A percentile compares a stretch with the other conserved stretches of the same genome.
phyloP scores from a whole-genome alignment of 2,888 invertebrate genomes.

The Sarcophaga variegata region DNA sequence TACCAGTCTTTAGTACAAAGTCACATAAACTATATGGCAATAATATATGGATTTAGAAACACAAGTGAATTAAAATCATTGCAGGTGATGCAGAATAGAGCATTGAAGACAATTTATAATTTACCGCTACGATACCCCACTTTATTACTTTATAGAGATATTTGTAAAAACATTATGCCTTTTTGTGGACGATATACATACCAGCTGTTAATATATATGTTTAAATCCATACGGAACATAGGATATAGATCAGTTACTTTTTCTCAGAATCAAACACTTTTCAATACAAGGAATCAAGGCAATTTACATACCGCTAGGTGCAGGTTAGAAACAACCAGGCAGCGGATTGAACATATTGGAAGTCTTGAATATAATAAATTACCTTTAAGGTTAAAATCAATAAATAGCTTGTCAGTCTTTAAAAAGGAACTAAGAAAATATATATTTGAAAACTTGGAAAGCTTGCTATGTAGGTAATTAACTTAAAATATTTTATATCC shows the following conservation, averaged over 20 bases:
- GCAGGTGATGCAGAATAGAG: background rate
- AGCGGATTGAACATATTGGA: background rate
- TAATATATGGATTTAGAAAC: background rate
- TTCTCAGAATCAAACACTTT: background rate
- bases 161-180: background rate
- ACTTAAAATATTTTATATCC: no score
- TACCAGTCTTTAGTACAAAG: background rate
- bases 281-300: background rate
- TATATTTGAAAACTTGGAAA: background rate
- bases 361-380: conserved; percentile 10
- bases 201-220: conserved; percentile 1
- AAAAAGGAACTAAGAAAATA: background rate
- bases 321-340: conserved; percentile 1
- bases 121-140: background rate
- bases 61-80: background rate
- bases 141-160: background rate
- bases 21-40: background rate
- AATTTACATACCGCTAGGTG: background rate
- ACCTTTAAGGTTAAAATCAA: conserved; percentile 24
- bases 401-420: background rate
- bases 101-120: background rate
- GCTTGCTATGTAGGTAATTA: background rate
- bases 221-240: conserved; percentile 1
- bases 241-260: background rate
- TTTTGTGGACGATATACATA: background rate